Percentiles rank a stretch among this genome's conserved stretches.
Evolutionary conservation across 2,888 invertebrate genomes (phyloP).

Genomic region (Caenorhabditis afra): DNA sequence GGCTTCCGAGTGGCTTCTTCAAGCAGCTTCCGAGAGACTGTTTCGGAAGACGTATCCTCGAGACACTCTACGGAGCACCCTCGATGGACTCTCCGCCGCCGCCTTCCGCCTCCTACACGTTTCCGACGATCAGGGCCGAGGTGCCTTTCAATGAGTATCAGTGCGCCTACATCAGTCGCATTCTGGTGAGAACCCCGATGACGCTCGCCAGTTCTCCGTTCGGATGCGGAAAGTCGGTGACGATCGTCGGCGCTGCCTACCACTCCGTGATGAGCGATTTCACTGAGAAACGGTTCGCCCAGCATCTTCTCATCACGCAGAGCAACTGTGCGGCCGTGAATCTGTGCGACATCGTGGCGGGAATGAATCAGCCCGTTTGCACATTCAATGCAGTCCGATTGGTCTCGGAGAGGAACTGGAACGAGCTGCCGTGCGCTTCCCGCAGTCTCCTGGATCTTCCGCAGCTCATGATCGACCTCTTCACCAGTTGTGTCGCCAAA

Average conservation of each 20-base stretch:
- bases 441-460: slow-evolving; percentile 18
- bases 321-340: slow-evolving; percentile 25
- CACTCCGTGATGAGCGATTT: not conserved
- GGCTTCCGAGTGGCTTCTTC: not conserved
- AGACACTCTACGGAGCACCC: slow-evolving; percentile 7
- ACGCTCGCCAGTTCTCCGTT: slow-evolving; percentile 25
- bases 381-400: slow-evolving; percentile 11
- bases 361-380: not conserved
- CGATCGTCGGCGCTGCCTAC: slow-evolving; percentile 26
- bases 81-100: too few species aligned
- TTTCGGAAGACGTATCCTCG: slow-evolving; percentile 12
- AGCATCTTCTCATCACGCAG: slow-evolving; percentile 33
- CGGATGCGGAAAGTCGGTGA: slow-evolving; percentile 40
- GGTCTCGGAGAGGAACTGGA: slow-evolving; percentile 13
- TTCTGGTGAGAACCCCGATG: slow-evolving; percentile 2
- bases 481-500: too few species aligned
- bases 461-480: not conserved
- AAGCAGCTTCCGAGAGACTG: not conserved
- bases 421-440: slow-evolving; percentile 12
- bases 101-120: too few species aligned
- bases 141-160: slow-evolving; percentile 4
- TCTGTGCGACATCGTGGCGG: slow-evolving; percentile 12
- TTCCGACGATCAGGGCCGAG: not conserved
- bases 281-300: not conserved
- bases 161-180: not conserved